Conservation (phyloP, 1,140 invertebrate species). For the Akabosia matsudoensis region DNA sequence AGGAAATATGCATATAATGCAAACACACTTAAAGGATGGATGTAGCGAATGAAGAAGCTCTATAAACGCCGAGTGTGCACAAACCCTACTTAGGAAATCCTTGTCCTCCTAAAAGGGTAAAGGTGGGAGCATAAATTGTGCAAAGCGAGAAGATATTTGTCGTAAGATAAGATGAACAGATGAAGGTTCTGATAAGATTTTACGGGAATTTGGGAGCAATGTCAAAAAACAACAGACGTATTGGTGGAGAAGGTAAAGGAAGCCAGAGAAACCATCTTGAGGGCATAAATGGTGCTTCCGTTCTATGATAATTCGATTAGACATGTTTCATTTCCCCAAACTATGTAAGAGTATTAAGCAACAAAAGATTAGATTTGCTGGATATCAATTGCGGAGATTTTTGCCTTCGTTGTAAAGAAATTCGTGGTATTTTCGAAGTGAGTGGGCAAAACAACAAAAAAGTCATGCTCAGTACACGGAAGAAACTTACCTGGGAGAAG, state of each 20-base stretch:
- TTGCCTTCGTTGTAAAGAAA: no score
- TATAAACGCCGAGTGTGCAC: no score
- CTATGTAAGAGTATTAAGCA: no score
- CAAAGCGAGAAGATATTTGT: not conserved
- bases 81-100: no score
- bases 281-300: no score
- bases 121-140: not conserved
- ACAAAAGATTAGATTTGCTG: no score
- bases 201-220: not conserved
- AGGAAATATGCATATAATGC: not conserved
- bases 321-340: no score
- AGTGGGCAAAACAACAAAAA: no score
- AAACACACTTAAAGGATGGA: not conserved
- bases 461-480: not conserved
- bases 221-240: not conserved
- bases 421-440: no score
- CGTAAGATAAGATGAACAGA: not conserved
- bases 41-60: not conserved
- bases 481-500: constrained; percentile 38
- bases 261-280: not conserved
- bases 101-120: not conserved
- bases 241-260: not conserved
- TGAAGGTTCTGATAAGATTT: not conserved
- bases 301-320: no score
- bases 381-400: no score